Evolutionary conservation across 2,113 vertebrate species (phyloP).

Genomic region (Amazona vittata): DNA sequence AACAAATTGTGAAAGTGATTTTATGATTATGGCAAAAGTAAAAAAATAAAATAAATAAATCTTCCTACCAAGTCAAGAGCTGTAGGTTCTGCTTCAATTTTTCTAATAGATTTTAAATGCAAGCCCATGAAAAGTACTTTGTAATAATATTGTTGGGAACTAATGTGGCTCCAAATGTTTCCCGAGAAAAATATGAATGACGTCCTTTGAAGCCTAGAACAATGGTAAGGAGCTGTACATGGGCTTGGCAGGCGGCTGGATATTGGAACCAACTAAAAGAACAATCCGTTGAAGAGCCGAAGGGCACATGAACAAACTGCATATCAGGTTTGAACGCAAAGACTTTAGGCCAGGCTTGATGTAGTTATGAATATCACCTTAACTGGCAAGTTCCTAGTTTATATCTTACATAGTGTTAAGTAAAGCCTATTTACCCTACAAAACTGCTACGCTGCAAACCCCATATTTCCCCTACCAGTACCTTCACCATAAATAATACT

Average conservation of each 20-base stretch:
- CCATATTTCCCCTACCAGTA: neutral
- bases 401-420: neutral
- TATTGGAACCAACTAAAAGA: neutral
- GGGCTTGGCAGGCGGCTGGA: neutral
- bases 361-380: neutral
- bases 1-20: neutral
- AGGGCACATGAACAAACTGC: neutral
- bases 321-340: neutral
- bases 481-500: neutral
- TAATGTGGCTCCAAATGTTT: neutral
- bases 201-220: neutral
- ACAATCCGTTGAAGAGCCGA: neutral
- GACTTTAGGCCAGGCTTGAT: neutral
- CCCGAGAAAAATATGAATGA: no score
- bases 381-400: neutral
- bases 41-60: neutral
- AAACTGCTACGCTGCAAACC: neutral
- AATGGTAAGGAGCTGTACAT: neutral
- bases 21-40: neutral
- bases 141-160: neutral
- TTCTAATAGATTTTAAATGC: neutral
- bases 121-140: neutral
- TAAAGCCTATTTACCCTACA: neutral
- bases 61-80: neutral
- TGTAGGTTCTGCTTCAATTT: neutral